These are phyloP conservation scores for Phyllostomus hastatus DNA, from an alignment of 2,113 vertebrate genomes.

Conservation along the genomic window DNA sequence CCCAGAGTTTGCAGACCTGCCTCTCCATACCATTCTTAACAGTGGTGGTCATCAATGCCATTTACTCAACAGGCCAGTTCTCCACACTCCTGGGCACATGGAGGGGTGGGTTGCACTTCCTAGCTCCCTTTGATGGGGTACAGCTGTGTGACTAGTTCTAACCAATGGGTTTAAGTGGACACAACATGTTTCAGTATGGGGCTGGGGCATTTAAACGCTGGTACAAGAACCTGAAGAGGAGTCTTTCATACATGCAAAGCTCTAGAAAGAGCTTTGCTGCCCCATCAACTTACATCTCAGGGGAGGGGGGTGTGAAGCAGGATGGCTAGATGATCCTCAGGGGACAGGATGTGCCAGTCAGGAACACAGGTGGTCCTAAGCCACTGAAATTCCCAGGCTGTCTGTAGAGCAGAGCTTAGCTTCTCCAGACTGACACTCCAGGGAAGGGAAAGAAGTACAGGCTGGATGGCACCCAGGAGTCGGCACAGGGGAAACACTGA, in stretches of 20 bases:
- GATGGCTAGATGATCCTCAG: rapidly evolving
- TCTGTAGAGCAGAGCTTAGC: background rate
- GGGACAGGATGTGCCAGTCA: no score
- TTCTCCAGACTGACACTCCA: background rate
- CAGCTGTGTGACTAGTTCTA: background rate
- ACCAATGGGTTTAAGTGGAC: background rate
- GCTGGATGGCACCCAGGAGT: no score
- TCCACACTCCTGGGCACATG: background rate
- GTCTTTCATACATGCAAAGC: background rate
- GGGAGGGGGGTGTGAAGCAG: background rate
- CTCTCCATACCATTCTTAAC: background rate
- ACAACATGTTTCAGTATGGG: background rate
- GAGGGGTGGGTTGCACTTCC: background rate
- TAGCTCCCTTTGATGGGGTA: background rate
- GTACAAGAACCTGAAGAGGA: background rate
- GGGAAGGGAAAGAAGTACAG: background rate
- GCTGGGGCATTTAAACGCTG: background rate
- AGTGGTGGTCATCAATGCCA: background rate
- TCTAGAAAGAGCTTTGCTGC: background rate
- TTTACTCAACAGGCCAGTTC: background rate
- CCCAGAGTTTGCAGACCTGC: no score
- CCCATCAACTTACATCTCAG: background rate
- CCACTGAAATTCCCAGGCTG: background rate
- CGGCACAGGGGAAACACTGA: background rate
- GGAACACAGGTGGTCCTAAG: background rate